These are phyloP conservation scores for Leptinotarsa juncta DNA, from an alignment of 2,888 invertebrate genomes.

Conservation along the genomic window DNA sequence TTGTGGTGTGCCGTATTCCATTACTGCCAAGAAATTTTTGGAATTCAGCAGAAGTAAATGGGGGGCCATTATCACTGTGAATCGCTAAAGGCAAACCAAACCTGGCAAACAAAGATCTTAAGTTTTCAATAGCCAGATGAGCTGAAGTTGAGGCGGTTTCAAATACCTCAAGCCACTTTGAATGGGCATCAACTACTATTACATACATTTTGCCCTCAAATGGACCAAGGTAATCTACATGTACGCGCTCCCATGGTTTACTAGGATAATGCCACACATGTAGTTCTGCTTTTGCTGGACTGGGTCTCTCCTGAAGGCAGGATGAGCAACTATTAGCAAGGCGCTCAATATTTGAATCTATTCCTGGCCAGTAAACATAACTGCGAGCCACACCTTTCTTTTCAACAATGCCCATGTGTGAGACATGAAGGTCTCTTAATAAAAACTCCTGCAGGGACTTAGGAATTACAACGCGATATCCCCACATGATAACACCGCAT, in stretches of 20 bases:
- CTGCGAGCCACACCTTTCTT: neutral
- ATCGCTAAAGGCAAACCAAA: no score
- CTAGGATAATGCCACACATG: slow-evolving; percentile 25
- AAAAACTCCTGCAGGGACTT: neutral
- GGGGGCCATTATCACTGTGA: no score
- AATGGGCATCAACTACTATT: slow-evolving; percentile 23
- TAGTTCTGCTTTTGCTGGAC: slow-evolving; percentile 16
- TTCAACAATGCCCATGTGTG: neutral
- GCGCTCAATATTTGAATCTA: neutral
- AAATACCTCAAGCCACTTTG: slow-evolving; percentile 2
- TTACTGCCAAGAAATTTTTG: no score
- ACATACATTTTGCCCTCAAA: slow-evolving; percentile 20
- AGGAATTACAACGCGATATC: slow-evolving; percentile 2
- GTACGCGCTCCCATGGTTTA: slow-evolving; percentile 26
- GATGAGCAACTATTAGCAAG: no score
- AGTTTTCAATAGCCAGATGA: no score
- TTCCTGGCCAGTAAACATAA: neutral
- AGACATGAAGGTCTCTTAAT: no score
- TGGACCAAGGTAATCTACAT: slow-evolving; percentile 28
- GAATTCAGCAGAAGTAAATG: no score
- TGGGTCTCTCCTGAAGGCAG: no score
- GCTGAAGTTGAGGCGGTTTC: no score
- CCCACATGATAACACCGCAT: neutral
- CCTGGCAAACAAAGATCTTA: no score
- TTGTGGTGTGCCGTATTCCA: no score